Conservation (phyloP, 2,797 vertebrate genomes). For the Intellagama lesueurii region DNA sequence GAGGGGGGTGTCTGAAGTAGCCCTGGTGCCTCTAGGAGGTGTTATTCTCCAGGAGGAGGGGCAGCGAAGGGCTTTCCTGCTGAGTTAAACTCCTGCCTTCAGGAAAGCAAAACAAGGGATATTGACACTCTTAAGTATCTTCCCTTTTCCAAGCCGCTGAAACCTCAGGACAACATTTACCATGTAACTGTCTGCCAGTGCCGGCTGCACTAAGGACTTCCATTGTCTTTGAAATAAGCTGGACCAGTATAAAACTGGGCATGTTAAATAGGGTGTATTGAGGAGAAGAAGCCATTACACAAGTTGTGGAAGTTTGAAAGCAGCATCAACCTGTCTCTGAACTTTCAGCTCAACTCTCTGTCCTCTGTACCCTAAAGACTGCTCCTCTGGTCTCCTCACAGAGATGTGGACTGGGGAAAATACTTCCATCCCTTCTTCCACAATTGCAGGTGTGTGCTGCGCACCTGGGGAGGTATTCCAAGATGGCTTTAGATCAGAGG, state of each 20-base stretch:
- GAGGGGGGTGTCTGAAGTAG: constrained; percentile 2
- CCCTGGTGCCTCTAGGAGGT: not conserved
- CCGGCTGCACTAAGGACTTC: not conserved
- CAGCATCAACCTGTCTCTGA: not conserved
- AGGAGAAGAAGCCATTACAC: not conserved
- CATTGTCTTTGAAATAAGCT: not conserved
- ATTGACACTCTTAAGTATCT: not conserved
- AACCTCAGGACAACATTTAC: not conserved
- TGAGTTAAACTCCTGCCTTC: constrained; percentile 7
- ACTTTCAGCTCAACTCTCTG: not conserved
- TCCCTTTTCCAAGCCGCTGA: not conserved
- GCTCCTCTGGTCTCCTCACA: not conserved
- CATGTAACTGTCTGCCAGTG: not conserved
- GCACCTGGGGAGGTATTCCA: not conserved
- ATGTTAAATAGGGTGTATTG: not conserved
- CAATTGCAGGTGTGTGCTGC: too few relatives aligned
- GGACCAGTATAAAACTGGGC: not conserved
- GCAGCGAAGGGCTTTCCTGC: not conserved
- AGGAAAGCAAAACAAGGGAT: constrained; percentile 9
- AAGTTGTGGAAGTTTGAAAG: not conserved
- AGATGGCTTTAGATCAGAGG: not conserved
- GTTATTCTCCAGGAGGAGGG: not conserved
- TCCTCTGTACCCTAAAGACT: not conserved
- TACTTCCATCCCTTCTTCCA: not conserved
- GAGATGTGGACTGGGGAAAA: not conserved